Conservation (phyloP, 1,140 invertebrate species). For the Papilio machaon region DNA sequence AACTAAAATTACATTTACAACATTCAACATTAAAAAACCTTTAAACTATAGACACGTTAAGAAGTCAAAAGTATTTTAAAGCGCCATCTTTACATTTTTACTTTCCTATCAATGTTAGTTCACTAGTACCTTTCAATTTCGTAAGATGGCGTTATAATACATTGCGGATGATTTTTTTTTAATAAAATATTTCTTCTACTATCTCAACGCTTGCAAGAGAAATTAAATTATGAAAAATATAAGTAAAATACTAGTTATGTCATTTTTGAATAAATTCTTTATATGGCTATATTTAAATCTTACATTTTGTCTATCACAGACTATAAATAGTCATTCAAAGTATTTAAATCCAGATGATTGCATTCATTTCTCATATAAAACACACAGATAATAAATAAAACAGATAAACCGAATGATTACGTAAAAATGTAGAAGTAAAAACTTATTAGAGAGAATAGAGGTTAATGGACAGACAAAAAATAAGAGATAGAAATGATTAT, state of each 20-base stretch:
- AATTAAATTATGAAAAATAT: neutral
- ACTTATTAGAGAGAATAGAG: no score
- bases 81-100: neutral
- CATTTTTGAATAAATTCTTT: neutral
- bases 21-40: neutral
- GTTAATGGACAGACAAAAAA: neutral
- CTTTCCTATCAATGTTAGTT: neutral
- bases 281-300: neutral
- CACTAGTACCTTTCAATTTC: neutral
- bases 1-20: neutral
- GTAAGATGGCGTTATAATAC: neutral
- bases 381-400: no score
- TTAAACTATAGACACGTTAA: neutral
- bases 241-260: neutral
- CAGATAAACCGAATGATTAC: neutral
- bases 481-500: neutral
- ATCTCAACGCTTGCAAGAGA: no score
- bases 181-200: no score
- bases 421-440: neutral
- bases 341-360: neutral
- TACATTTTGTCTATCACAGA: constrained; percentile 12
- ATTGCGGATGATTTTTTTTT: neutral
- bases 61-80: neutral
- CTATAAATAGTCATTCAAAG: neutral
- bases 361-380: neutral